Percentiles rank a stretch among this genome's conserved stretches.
These are phyloP conservation scores for Centropyge bicolor DNA, from an alignment of 2,797 vertebrate species.

Conservation along the genomic window DNA sequence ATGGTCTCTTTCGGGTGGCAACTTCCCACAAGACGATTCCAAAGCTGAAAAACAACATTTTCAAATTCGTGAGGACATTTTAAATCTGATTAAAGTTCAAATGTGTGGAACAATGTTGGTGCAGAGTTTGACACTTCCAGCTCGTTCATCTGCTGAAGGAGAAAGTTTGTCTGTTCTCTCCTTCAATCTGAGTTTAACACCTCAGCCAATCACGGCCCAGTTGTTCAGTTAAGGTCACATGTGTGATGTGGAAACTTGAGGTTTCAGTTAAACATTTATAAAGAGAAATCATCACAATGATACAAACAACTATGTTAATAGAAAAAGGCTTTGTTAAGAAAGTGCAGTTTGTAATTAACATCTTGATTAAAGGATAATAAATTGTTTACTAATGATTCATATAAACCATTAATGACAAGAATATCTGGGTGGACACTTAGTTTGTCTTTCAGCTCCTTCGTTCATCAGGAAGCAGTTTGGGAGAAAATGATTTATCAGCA, in stretches of 20 bases:
- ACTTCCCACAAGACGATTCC: conserved; percentile 94
- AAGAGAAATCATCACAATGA: background rate
- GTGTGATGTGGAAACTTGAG: background rate
- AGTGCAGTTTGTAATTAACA: background rate
- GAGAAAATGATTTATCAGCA: background rate
- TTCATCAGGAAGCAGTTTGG: background rate
- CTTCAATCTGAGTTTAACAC: no score
- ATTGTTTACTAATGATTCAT: background rate
- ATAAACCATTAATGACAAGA: background rate
- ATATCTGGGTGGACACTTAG: background rate
- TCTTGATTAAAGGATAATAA: background rate
- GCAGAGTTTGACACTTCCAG: background rate
- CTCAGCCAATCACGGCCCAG: no score
- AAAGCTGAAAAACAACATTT: conserved; percentile 83
- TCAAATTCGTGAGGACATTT: background rate
- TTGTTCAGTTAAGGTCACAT: background rate
- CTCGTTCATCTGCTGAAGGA: background rate
- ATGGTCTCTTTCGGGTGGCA: conserved; percentile 84
- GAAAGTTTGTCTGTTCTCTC: background rate
- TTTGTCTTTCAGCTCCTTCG: background rate
- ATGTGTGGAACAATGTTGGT: background rate
- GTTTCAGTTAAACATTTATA: background rate
- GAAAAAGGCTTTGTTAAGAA: background rate
- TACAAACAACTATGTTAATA: background rate
- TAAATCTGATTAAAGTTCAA: background rate